phyloP scores from a whole-genome alignment of 2,113 vertebrate species.

The Synodontis membranacea region DNA sequence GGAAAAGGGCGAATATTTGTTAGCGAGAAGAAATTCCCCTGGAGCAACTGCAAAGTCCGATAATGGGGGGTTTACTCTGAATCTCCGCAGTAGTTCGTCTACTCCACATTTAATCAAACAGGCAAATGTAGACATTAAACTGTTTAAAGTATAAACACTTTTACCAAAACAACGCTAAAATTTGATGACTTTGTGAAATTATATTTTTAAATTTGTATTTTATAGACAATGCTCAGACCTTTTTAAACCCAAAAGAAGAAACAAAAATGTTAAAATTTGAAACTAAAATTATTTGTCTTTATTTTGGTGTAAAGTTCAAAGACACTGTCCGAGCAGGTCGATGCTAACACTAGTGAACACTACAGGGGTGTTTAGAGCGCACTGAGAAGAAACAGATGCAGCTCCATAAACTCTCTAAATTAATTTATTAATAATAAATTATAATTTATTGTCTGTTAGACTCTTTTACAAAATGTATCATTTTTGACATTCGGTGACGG shows the following conservation, averaged over 20 bases:
- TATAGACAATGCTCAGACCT: neutral
- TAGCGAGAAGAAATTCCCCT: constrained; percentile 72
- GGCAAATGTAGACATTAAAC: constrained; percentile 69
- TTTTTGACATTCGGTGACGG: constrained; percentile 53
- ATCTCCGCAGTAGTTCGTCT: neutral
- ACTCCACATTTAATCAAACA: constrained; percentile 46
- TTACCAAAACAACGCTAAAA: neutral
- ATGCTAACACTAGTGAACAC: neutral
- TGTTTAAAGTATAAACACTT: neutral
- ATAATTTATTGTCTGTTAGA: constrained; percentile 60
- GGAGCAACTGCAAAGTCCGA: constrained; percentile 67
- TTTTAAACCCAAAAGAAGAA: neutral
- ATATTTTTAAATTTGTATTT: neutral
- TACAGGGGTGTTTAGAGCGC: constrained; percentile 45
- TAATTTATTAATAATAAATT: too few relatives aligned
- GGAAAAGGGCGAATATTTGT: constrained; percentile 68
- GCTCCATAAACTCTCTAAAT: constrained; percentile 73
- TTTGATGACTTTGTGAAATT: neutral
- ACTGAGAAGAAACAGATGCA: constrained; percentile 57
- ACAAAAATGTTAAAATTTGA: neutral
- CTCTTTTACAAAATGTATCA: constrained; percentile 58
- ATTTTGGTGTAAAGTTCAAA: neutral
- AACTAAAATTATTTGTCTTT: neutral
- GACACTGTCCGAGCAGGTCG: neutral
- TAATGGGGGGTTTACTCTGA: constrained; percentile 53